Conservation (phyloP, 2,888 invertebrate genomes). For the Cataglyphis cursor region DNA sequence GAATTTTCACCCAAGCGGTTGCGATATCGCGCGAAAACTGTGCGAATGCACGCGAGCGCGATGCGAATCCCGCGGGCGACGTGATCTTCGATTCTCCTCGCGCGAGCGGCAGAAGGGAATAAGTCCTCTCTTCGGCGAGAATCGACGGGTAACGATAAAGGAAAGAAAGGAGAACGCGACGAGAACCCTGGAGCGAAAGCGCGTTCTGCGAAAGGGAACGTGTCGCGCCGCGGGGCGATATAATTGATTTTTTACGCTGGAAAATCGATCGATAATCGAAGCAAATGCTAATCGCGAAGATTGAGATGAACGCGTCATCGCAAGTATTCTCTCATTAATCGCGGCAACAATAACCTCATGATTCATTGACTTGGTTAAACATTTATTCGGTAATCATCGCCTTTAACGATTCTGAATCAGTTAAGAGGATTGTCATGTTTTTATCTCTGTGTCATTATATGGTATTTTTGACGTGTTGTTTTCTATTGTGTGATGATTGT, state of each 20-base stretch:
- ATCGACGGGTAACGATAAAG: conserved; percentile 16
- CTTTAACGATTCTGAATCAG: background rate
- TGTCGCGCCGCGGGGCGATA: background rate
- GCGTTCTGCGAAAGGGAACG: background rate
- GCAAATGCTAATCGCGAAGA: background rate
- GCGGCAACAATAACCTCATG: background rate
- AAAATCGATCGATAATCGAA: background rate
- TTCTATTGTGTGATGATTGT: background rate
- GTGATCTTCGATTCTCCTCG: conserved; percentile 66
- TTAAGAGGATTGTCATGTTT: background rate
- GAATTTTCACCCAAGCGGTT: conserved; percentile 68
- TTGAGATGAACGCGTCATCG: background rate
- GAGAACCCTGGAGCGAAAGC: background rate
- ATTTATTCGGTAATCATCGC: background rate
- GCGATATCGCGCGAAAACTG: conserved; percentile 67
- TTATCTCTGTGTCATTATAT: background rate
- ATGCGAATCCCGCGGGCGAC: conserved; percentile 38
- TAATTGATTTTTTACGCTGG: background rate
- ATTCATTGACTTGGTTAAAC: background rate
- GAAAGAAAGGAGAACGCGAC: conserved; percentile 31
- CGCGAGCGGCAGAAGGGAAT: background rate
- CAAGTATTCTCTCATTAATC: background rate
- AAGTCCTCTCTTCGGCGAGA: background rate
- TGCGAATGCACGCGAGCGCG: conserved; percentile 57
- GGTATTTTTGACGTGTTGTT: conserved; percentile 1